Conservation (phyloP, 2,113 vertebrate species). For the Pangasianodon gigas region DNA sequence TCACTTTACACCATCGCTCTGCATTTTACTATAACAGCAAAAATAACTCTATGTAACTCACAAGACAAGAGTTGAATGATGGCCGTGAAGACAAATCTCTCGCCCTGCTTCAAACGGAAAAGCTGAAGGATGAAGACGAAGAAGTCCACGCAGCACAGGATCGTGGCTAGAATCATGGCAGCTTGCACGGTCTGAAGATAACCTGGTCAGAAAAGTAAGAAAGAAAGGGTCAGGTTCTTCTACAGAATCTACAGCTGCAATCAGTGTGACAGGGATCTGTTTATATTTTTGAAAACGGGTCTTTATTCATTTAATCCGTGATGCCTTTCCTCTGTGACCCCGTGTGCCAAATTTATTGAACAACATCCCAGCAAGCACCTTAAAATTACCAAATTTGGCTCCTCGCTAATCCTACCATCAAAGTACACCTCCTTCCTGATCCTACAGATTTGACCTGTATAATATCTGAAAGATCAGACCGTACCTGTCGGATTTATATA, state of each 20-base stretch:
- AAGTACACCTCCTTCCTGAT: background rate
- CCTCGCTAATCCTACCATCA: background rate
- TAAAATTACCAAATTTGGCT: background rate
- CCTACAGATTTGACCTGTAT: background rate
- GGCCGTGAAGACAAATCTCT: conserved; percentile 89
- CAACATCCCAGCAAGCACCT: background rate
- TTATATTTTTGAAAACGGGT: background rate
- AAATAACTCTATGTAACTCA: conserved; percentile 69
- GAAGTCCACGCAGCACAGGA: conserved; percentile 88
- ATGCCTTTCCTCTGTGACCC: background rate
- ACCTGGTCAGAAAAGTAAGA: conserved; percentile 65
- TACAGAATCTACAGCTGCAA: background rate
- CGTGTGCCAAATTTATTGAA: background rate
- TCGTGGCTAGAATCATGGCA: conserved; percentile 87
- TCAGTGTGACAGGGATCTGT: background rate
- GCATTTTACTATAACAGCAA: background rate
- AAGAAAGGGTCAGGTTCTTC: background rate
- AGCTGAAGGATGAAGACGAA: conserved; percentile 94
- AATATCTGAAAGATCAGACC: background rate
- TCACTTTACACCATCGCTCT: background rate
- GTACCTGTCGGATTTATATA: background rate
- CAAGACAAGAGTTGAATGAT: conserved; percentile 89
- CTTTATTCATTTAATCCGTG: background rate
- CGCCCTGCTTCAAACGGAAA: conserved; percentile 93
- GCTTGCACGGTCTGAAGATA: conserved; percentile 90